Percentiles rank a stretch among this genome's conserved stretches.
phyloP scores from a whole-genome alignment of 1,140 invertebrate genomes.

The Drosophila burlai region DNA sequence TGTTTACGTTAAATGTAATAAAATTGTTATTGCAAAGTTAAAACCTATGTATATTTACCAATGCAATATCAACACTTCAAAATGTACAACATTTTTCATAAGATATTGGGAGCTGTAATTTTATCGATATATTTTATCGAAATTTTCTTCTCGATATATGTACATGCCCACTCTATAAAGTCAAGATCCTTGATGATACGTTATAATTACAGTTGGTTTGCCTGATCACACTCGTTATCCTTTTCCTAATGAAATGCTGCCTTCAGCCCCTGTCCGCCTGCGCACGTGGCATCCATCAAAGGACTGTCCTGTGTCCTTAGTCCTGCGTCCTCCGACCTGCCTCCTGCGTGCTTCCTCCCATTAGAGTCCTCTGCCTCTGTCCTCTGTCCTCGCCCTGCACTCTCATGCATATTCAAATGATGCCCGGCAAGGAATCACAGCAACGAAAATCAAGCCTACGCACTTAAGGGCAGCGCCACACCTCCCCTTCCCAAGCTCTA shows the following conservation, averaged over 20 bases:
- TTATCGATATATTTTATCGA: not conserved
- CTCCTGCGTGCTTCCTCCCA: not conserved
- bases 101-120: not conserved
- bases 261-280: slow-evolving; percentile 20
- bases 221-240: slow-evolving; percentile 7
- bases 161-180: not conserved
- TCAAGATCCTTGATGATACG: not conserved
- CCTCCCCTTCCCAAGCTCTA: not conserved
- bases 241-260: not conserved
- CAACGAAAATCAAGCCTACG: slow-evolving; percentile 76
- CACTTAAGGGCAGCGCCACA: slow-evolving; percentile 61
- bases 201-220: not conserved
- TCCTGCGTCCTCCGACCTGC: not conserved
- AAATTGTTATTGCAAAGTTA: too few relatives aligned
- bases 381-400: not conserved
- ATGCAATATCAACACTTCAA: not conserved
- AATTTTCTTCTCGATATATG: not conserved
- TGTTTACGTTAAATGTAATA: too few relatives aligned
- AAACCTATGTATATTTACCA: too few relatives aligned
- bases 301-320: slow-evolving; percentile 1
- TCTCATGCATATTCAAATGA: slow-evolving; percentile 80
- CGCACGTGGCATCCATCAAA: slow-evolving; percentile 75
- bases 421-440: slow-evolving; percentile 61
- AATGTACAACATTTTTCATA: not conserved
- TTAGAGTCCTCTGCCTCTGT: not conserved